Evolutionary conservation across 2,113 vertebrate species (phyloP), one percentile per base, ranked within the genome.

Genomic region (Suricata suricatta): DNA sequence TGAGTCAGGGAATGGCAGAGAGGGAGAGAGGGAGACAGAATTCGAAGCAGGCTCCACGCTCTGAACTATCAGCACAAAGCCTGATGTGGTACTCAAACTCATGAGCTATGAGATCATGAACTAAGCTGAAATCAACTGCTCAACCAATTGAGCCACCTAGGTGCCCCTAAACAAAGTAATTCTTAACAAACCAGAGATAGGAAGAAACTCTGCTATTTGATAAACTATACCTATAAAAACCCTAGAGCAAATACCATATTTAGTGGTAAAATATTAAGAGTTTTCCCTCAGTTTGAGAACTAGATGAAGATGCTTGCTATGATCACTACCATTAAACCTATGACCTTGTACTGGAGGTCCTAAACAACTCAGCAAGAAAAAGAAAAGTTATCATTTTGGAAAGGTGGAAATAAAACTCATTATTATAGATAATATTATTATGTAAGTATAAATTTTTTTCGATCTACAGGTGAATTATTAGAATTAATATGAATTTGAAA

Each of bases 141-240:
- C 57, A 60, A 25, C 21, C 7, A 7, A 60, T 21, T 60, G 57
- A 23, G 21, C 57, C 57, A 60, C 57, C 57, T 7, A 60, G 57
- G 21, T 23, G 57, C 57, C 52, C 54, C 57, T 86, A 41, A 96
- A 63, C 68, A 63, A 76, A 69, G 64, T 81, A 81, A 90, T 52
- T 89, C 69, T 96, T 76, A 84, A 64, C 4, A 82, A 96, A 87
- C 21, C 10, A 90, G 89, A 95, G 77, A 77, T 87, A 41, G 15
- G 68, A 60, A 38, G 15, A 35, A 77, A 89, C 44, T 64, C 17
- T 33, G 92, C 57, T 86, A 57, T 86, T n/a, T 86, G 47, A 90
- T 52, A 50, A 88, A 47, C 5, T 17, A 44, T 68, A 88, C 38
- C 19, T 69, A 82, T 31, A 81, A 80, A 76, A 96, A 47, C 41